Base-by-base conservation (phyloP, 1,140 invertebrate genomes). In the Drosophila prosaltans region DNA sequence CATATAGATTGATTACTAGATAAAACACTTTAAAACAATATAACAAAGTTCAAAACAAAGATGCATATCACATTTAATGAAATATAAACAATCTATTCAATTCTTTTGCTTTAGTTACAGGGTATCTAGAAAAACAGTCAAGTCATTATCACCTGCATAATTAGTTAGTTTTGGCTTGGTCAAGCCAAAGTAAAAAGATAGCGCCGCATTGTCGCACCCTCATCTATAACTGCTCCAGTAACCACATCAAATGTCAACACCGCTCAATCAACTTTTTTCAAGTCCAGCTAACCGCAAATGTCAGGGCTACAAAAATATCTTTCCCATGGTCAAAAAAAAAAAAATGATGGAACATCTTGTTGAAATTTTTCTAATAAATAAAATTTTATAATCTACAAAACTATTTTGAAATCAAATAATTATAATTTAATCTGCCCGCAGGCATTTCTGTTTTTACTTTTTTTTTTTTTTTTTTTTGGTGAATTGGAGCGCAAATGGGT, bases 71-170 rank as follows among this genome's bases (percentile, higher is more conserved):
- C 6, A 51, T 26, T 8, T 48, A 16, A 24, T 51, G 5, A 24
- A 7, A 10, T 48, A 21, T 9, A 24, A 8, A 8, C 10, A 10
- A 24, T 3, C 0, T 2, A 51, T 24, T 26, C 8, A 24, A 8
- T 48, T 48, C 45, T 48, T 2, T 16, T 8, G 6, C 9, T 48
- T 11, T 40, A 48, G 21, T 51, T 51, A 51, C 45, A 51, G 45
- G 45, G 45, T 51, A 51, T 45, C 24, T 9, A 62, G 45, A 24
- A 80, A 80, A 80, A 74, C 68, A 78, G 80, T 77, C 83, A 51
- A 86, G 83, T 86, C 83, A 86, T 74, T 72, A 63, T 51, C 59
- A 75, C 60, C 77, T 79, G 65, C 69, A 85, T 81, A 86, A 88
- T 82, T 86, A 85, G 77, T 72, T 63, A 66, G 54, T 55, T 66